A percentile compares a stretch with the other conserved stretches of the same genome.
Conservation (phyloP, 1,140 invertebrate genomes). For the Rhagoletis zephyria region DNA sequence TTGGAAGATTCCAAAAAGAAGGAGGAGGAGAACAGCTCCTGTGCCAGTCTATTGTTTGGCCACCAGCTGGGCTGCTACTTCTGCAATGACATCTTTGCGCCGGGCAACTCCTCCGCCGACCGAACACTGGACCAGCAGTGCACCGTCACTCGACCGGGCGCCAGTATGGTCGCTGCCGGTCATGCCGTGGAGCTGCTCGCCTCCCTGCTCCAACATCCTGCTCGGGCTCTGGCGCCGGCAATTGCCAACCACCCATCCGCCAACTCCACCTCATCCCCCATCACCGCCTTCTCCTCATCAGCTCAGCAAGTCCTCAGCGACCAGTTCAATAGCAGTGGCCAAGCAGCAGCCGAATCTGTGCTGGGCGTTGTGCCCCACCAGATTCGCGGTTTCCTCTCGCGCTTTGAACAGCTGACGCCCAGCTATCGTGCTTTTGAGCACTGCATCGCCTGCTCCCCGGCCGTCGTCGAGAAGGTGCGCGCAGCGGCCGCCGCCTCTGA, state of each 20-base stretch:
- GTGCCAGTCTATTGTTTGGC: too few species aligned
- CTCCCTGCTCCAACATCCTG: conserved; percentile 88
- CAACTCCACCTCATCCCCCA: too few species aligned
- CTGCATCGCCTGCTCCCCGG: conserved; percentile 97
- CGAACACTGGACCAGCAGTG: conserved; percentile 98
- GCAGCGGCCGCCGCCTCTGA: too few species aligned
- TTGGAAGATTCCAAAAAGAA: too few species aligned
- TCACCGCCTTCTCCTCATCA: too few species aligned
- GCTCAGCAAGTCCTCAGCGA: too few species aligned
- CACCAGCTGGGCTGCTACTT: conserved; percentile 95
- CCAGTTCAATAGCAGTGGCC: too few species aligned
- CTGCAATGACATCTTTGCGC: conserved; percentile 99
- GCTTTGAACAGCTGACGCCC: conserved; percentile 85
- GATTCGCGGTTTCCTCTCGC: conserved; percentile 90
- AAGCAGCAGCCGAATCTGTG: conserved; percentile 77
- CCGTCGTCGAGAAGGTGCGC: too few species aligned
- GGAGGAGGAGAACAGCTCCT: too few species aligned
- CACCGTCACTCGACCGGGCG: conserved; percentile 95
- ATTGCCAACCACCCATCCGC: conserved; percentile 63
- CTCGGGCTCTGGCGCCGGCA: conserved; percentile 80
- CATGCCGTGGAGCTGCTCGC: conserved; percentile 93
- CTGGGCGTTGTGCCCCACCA: conserved; percentile 94
- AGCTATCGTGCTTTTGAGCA: conserved; percentile 87
- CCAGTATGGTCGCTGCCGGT: conserved; percentile 91
- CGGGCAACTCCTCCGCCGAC: conserved; percentile 90